These are phyloP conservation scores for Laterallus jamaicensis DNA, from an alignment of 2,113 vertebrate genomes.

Conservation along the genomic window DNA sequence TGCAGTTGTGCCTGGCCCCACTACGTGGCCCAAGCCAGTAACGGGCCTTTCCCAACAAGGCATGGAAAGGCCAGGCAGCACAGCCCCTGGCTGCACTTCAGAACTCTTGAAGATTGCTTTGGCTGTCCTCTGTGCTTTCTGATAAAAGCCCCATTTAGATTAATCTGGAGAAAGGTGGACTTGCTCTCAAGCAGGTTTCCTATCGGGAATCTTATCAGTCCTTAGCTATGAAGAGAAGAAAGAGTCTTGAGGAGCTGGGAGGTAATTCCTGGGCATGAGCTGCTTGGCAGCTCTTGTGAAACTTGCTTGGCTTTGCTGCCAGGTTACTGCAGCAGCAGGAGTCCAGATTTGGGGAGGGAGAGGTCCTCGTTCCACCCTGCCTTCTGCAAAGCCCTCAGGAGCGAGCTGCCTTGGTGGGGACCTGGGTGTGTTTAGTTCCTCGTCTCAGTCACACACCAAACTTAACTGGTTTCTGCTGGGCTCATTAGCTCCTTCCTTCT, in stretches of 20 bases:
- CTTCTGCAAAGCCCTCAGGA: not conserved
- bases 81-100: not conserved
- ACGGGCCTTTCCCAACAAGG: not conserved
- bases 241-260: not conserved
- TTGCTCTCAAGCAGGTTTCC: not conserved
- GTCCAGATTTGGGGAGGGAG: not conserved
- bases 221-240: not conserved
- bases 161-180: not conserved
- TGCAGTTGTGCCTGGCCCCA: not conserved
- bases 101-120: not conserved
- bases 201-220: not conserved
- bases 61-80: not conserved
- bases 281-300: not conserved
- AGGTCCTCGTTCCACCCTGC: not conserved
- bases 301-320: not conserved
- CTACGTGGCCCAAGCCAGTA: not conserved
- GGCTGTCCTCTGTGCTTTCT: not conserved
- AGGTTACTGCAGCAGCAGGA: not conserved
- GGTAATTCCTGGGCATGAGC: not conserved
- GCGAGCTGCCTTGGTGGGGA: accelerated
- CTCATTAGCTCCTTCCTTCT: not conserved
- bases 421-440: not conserved
- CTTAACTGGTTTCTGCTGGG: not conserved
- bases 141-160: not conserved
- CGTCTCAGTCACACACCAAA: not conserved